Conservation (phyloP, 2,888 invertebrate species). For the Drosophila paranaensis region DNA sequence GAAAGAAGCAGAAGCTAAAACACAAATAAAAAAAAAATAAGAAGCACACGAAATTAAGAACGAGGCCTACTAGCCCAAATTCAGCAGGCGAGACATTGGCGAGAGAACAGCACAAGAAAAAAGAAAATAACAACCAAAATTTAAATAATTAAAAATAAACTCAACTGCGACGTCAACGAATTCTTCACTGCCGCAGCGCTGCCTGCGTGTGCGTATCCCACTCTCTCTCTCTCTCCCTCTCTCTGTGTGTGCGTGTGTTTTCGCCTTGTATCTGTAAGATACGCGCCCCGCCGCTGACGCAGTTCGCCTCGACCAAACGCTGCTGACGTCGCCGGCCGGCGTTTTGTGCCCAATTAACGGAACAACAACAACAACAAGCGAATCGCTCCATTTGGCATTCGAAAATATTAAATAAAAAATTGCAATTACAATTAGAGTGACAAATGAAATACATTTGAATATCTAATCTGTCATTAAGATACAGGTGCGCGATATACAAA, state of each 20-base stretch:
- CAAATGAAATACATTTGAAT: slow-evolving; percentile 22
- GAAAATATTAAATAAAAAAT: slow-evolving; percentile 27
- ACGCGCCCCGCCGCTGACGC: slow-evolving; percentile 75
- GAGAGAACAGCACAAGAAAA: slow-evolving; percentile 23
- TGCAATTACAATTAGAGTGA: slow-evolving; percentile 19
- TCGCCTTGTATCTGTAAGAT: slow-evolving; percentile 71
- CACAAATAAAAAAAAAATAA: slow-evolving; percentile 19
- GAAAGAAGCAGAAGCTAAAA: slow-evolving; percentile 9
- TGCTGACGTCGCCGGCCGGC: slow-evolving; percentile 80
- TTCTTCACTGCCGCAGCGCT: slow-evolving; percentile 43
- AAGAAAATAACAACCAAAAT: slow-evolving; percentile 42
- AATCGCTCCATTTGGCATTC: slow-evolving; percentile 39
- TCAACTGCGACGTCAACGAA: slow-evolving; percentile 63
- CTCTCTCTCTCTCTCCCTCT: background rate
- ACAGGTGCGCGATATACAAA: slow-evolving; percentile 1
- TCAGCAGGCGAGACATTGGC: slow-evolving; percentile 55
- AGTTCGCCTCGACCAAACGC: slow-evolving; percentile 46
- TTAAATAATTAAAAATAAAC: slow-evolving; percentile 80
- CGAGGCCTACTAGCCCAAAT: slow-evolving; percentile 81
- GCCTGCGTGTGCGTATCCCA: slow-evolving; percentile 20
- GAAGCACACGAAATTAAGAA: slow-evolving; percentile 66
- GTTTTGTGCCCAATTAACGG: slow-evolving; percentile 83
- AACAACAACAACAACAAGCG: slow-evolving; percentile 65
- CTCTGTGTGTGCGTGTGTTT: slow-evolving; percentile 10
- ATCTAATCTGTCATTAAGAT: slow-evolving; percentile 25